Conservation (phyloP, 2,888 invertebrate genomes). For the Sussaba pulchella region DNA sequence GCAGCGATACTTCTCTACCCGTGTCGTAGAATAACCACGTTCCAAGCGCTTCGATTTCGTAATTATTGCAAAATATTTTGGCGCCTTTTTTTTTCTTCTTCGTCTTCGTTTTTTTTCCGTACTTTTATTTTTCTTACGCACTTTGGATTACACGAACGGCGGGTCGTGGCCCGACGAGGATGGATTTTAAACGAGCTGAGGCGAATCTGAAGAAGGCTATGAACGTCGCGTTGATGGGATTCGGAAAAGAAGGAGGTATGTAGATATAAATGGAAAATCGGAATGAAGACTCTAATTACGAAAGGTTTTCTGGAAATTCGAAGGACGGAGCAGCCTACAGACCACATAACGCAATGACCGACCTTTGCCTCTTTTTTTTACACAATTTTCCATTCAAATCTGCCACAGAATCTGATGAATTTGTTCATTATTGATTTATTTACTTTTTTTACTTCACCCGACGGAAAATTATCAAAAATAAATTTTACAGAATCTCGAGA, state of each 20-base stretch:
- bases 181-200: constrained; percentile 32
- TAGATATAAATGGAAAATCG: no score
- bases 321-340: constrained; percentile 3
- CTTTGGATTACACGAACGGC: constrained; percentile 7
- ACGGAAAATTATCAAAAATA: no score
- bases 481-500: no score
- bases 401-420: constrained; percentile 23
- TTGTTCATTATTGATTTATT: no score
- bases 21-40: constrained; percentile 20
- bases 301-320: constrained; percentile 12
- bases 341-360: not conserved
- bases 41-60: constrained; percentile 65
- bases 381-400: not conserved
- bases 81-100: constrained; percentile 49
- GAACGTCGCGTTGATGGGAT: no score
- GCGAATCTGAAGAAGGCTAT: not conserved
- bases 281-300: constrained; percentile 33
- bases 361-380: constrained; percentile 26
- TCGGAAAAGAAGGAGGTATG: no score
- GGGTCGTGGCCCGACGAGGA: no score
- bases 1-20: constrained; percentile 39
- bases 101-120: no score
- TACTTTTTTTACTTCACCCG: no score
- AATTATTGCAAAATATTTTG: constrained; percentile 76
- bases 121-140: constrained; percentile 4